Base-by-base conservation (phyloP, 2,888 invertebrate genomes). In the Apoda limacodes region DNA sequence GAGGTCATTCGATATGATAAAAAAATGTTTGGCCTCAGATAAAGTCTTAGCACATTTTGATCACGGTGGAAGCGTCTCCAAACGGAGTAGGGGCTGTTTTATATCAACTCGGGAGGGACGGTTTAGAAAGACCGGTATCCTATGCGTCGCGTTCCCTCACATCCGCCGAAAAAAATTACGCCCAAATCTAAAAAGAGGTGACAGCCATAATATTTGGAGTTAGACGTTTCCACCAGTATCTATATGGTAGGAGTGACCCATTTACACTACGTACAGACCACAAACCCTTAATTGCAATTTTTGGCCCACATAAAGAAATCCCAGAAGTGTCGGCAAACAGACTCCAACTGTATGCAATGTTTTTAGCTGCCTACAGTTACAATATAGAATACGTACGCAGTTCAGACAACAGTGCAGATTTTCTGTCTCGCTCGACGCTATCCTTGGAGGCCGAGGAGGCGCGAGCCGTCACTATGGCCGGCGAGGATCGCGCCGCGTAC, bases 121-220 rank as follows among this genome's bases (percentile, higher is more conserved):
- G 27, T 2, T 3, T 3, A 4, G 39, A 36, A 9, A 30, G 30
- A 17, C 28, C 32, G 5, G 12, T 39, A 2, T 21, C 32, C 1
- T 39, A 22, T 23, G 34, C 29, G 3, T 37, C 36, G 3, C 30
- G 36, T 13, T 20, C 39, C 5, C 24, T 40, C 7, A 24, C 10
- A 4, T 4, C 9, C 6, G 21, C 24, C 11, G 34, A 37, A 17
- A 15, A 17, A 10, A 15, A 20, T 4, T 36, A 40, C 13, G 21
- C 21, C 5, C 37, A 40, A 11, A 40, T 25, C 6, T 32, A 36
- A 9, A 33, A 34, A 14, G 35, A 39, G 13, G 35, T 33, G 4
- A 35, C 35, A 4, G 34, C 38, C 2, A 38, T 38, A 5, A 32
- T 38, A 10, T 38, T 38, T 32, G 38, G 38, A 4, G 28, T 38